A percentile compares a stretch with the other conserved stretches of the same genome.
These are phyloP conservation scores for Microcebus lehilahytsara DNA, from an alignment of 2,113 vertebrate genomes.

Conservation along the genomic window DNA sequence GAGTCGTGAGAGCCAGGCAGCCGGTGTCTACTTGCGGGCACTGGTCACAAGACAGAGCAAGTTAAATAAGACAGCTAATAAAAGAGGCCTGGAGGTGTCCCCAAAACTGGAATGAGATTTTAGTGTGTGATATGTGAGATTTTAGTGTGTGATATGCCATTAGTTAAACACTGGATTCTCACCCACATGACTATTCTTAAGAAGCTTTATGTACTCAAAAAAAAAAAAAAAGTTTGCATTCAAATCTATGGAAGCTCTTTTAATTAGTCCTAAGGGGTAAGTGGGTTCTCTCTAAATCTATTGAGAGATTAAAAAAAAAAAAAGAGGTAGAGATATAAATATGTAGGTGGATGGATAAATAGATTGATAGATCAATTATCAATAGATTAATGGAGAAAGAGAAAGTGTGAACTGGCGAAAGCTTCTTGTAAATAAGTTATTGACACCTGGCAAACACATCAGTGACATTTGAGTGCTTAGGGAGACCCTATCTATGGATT, in stretches of 20 bases:
- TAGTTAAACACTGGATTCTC: not conserved
- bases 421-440: not conserved
- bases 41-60: too few relatives aligned
- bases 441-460: not conserved
- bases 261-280: not conserved
- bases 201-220: not conserved
- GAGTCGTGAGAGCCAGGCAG: not conserved
- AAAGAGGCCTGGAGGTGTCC: not conserved
- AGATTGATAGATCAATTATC: not conserved
- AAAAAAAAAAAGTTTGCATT: not conserved
- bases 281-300: not conserved
- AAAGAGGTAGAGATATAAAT: not conserved
- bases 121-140: too few relatives aligned
- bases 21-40: not conserved
- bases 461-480: not conserved
- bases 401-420: not conserved
- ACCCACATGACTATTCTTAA: not conserved
- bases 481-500: not conserved
- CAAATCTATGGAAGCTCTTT: not conserved
- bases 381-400: not conserved
- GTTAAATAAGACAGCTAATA: not conserved
- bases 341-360: not conserved
- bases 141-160: too few relatives aligned
- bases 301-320: not conserved
- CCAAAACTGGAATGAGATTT: too few relatives aligned